Evolutionary conservation across 1,140 invertebrate genomes (phyloP).

Genomic region (Scaptomyza montana): DNA sequence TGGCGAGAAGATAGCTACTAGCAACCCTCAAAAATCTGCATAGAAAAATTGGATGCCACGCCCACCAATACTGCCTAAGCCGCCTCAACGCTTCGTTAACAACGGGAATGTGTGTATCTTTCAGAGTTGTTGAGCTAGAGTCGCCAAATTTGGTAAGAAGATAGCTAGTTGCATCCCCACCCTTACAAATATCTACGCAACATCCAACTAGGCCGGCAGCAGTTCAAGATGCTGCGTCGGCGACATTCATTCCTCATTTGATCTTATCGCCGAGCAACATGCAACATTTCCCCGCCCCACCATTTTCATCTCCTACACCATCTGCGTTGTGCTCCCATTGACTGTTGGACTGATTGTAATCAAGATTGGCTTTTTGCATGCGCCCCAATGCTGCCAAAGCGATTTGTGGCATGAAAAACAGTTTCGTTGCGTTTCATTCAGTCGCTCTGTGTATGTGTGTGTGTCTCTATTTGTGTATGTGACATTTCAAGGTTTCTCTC

Average conservation of each 20-base stretch:
- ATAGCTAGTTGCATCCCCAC: too few species aligned
- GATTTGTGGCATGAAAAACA: conserved; percentile 72
- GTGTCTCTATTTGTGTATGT: conserved; percentile 33
- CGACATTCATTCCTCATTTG: conserved; percentile 78
- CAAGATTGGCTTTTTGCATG: conserved; percentile 76
- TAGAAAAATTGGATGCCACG: too few species aligned
- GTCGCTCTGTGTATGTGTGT: too few species aligned
- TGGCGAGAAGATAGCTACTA: too few species aligned
- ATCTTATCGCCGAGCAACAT: conserved; percentile 75
- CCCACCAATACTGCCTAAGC: too few species aligned
- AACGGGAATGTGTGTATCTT: too few species aligned
- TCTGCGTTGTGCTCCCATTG: conserved; percentile 24
- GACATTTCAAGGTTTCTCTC: conserved; percentile 65
- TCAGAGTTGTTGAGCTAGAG: too few species aligned
- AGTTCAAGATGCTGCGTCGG: conserved; percentile 52
- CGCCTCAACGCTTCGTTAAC: too few species aligned
- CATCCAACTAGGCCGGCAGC: conserved; percentile 59
- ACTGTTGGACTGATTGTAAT: conserved; percentile 71
- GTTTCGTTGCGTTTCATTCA: conserved; percentile 48
- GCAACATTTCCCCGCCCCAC: conserved; percentile 38
- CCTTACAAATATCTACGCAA: conserved; percentile 73
- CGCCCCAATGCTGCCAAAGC: conserved; percentile 48
- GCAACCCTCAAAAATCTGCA: too few species aligned
- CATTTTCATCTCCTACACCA: not conserved
- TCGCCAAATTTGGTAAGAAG: too few species aligned